phyloP scores from a whole-genome alignment of 2,888 invertebrate species.

The Pardosa pseudoannulata region DNA sequence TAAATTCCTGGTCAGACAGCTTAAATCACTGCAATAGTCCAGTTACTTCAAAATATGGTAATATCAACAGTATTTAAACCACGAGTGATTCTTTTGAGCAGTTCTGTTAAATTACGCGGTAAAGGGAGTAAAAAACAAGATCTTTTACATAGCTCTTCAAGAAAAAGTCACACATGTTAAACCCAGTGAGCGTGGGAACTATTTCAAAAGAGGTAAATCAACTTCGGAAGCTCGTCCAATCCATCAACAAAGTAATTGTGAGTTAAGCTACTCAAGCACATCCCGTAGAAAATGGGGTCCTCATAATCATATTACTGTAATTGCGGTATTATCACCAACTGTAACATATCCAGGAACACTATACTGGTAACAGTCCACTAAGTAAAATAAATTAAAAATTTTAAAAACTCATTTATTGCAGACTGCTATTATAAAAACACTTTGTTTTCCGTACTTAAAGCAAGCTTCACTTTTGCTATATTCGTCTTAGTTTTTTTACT shows the following conservation, averaged over 20 bases:
- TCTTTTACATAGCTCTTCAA: background rate
- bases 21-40: background rate
- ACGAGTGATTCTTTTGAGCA: background rate
- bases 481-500: no score
- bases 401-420: no score
- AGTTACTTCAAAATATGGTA: background rate
- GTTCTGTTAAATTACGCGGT: slow-evolving; percentile 5
- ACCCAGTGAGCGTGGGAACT: background rate
- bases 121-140: background rate
- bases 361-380: slow-evolving; percentile 44
- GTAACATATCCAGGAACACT: slow-evolving; percentile 60
- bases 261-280: background rate
- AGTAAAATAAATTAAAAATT: slow-evolving; percentile 49
- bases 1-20: background rate
- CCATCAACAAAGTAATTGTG: background rate
- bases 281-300: background rate
- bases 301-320: slow-evolving; percentile 20
- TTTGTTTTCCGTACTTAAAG: no score
- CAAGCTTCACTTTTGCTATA: no score
- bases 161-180: background rate
- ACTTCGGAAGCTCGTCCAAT: background rate
- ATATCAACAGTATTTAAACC: background rate
- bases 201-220: background rate
- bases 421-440: no score
- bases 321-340: slow-evolving; percentile 68